These are phyloP conservation scores for Serrognathus titanus DNA, from an alignment of 2,888 invertebrate species.

Conservation along the genomic window DNA sequence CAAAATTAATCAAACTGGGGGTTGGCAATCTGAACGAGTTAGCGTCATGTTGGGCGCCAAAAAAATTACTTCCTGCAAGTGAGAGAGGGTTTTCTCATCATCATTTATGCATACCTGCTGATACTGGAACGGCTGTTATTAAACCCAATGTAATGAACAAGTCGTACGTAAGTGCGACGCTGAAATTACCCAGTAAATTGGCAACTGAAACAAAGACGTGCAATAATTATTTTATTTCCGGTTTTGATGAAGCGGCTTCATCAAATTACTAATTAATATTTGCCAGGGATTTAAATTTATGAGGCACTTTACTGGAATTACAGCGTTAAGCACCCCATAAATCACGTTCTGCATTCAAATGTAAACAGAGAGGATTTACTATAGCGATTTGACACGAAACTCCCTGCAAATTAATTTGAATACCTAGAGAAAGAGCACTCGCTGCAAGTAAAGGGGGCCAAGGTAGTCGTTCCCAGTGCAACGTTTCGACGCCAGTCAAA, in stretches of 20 bases:
- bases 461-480: constrained; percentile 79
- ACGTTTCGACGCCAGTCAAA: constrained; percentile 80
- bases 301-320: neutral
- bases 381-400: neutral
- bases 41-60: no score
- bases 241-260: neutral
- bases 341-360: neutral
- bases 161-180: constrained; percentile 89
- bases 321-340: neutral
- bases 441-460: constrained; percentile 83
- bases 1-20: no score
- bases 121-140: constrained; percentile 90
- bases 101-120: constrained; percentile 68
- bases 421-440: constrained; percentile 75
- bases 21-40: no score
- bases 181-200: constrained; percentile 91
- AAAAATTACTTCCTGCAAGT: no score
- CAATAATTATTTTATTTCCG: neutral
- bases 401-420: constrained; percentile 27
- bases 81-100: neutral
- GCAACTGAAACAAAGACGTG: constrained; percentile 65
- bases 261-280: neutral
- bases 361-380: neutral
- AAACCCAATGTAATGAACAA: constrained; percentile 92
- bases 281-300: neutral